A percentile compares a stretch with the other conserved stretches of the same genome.
phyloP scores from a whole-genome alignment of 2,888 invertebrate species.

The Parnassius smintheus region DNA sequence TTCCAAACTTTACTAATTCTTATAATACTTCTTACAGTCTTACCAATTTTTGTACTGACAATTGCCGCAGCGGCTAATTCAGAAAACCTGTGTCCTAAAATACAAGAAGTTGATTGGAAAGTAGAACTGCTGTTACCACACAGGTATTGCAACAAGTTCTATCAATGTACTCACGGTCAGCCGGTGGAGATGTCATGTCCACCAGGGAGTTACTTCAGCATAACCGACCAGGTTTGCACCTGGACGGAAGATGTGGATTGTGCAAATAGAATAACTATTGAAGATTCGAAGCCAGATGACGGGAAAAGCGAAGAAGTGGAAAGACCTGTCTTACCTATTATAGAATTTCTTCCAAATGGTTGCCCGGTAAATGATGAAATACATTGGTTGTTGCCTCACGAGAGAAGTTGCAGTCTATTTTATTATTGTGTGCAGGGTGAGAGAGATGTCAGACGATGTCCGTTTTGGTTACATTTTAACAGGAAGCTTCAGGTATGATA shows the following conservation, averaged over 20 bases:
- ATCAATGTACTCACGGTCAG: conserved; percentile 84
- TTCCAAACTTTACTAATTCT: not conserved
- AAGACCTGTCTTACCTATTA: conserved; percentile 8
- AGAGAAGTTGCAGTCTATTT: conserved; percentile 53
- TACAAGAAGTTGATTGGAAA: conserved; percentile 51
- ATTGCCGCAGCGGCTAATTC: not conserved
- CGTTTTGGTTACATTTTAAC: conserved; percentile 53
- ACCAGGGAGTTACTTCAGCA: conserved; percentile 78
- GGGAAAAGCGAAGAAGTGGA: not conserved
- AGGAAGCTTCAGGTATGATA: conserved; percentile 49
- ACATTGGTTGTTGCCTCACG: conserved; percentile 62
- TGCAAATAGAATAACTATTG: conserved; percentile 53
- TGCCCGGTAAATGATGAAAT: conserved; percentile 57
- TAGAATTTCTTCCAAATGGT: conserved; percentile 36
- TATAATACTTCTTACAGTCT: not conserved
- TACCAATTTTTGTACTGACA: not conserved
- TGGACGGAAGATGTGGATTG: conserved; percentile 83
- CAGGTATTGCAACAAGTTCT: conserved; percentile 82
- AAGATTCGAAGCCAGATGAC: not conserved
- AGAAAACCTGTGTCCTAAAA: conserved; percentile 1
- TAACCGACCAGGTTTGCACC: conserved; percentile 79
- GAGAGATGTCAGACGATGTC: conserved; percentile 46
- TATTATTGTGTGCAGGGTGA: conserved; percentile 65
- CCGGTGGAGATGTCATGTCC: conserved; percentile 82
- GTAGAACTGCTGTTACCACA: conserved; percentile 78